Conservation (phyloP, 2,888 invertebrate species). For the Siphlonurus alternatus region DNA sequence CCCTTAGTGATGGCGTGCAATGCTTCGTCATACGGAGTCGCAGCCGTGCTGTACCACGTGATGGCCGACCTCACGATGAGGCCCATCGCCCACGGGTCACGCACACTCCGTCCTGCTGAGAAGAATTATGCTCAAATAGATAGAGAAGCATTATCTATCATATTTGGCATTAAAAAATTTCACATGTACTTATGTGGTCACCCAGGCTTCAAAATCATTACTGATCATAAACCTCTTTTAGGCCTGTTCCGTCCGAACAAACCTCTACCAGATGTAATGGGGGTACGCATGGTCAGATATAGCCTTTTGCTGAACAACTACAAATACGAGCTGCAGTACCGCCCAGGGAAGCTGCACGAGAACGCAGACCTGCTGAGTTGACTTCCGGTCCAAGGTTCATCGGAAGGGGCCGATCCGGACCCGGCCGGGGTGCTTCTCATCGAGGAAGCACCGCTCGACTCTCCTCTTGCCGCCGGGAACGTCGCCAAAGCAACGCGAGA, state of each 20-base stretch:
- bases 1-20: conserved; percentile 20
- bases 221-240: background rate
- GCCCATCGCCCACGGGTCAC: conserved; percentile 19
- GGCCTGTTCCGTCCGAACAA: conserved; percentile 6
- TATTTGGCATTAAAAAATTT: conserved; percentile 20
- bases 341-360: background rate
- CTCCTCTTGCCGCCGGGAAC: too few relatives aligned
- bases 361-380: background rate
- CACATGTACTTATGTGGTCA: background rate
- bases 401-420: too few relatives aligned
- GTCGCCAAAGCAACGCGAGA: too few relatives aligned
- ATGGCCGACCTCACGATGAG: conserved; percentile 17
- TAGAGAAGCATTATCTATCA: conserved; percentile 16
- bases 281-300: background rate
- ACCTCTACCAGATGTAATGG: background rate
- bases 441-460: too few relatives aligned
- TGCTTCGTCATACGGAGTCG: conserved; percentile 19
- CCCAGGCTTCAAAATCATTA: background rate
- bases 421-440: too few relatives aligned
- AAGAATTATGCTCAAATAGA: conserved; percentile 14
- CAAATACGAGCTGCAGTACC: background rate
- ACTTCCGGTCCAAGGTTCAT: too few relatives aligned
- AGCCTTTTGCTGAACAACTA: background rate
- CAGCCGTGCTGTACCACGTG: conserved; percentile 16
- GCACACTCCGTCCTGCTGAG: too few relatives aligned